phyloP scores from a whole-genome alignment of 2,797 vertebrate species.

The Pangasius sanitwongsei region DNA sequence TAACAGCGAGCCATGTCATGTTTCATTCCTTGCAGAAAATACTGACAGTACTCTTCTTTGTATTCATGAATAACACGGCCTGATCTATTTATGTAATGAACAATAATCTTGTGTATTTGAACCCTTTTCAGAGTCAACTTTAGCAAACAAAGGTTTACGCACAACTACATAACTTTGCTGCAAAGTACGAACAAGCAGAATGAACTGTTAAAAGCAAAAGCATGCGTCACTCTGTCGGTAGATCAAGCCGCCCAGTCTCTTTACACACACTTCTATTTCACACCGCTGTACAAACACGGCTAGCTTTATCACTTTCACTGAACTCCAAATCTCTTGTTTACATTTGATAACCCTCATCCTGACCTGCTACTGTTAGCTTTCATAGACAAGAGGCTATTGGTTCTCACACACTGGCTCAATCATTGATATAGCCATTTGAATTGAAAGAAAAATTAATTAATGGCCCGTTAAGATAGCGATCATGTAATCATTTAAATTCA shows the following conservation, averaged over 20 bases:
- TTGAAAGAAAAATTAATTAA: conserved; percentile 24
- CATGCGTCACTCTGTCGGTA: background rate
- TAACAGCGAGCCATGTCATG: background rate
- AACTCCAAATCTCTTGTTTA: conserved; percentile 69
- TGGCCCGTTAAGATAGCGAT: background rate
- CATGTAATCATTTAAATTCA: background rate
- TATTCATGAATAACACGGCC: background rate
- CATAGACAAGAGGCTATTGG: conserved; percentile 33
- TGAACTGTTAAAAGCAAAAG: conserved; percentile 1
- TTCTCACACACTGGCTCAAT: conserved; percentile 43
- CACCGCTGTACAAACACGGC: conserved; percentile 73
- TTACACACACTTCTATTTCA: conserved; percentile 63
- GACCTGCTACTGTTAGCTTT: conserved; percentile 53
- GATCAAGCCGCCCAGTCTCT: background rate
- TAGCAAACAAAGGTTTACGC: background rate
- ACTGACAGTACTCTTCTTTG: background rate
- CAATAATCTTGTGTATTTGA: background rate
- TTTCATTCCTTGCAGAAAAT: background rate
- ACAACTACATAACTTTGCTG: background rate
- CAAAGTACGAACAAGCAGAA: background rate
- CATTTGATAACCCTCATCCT: conserved; percentile 72
- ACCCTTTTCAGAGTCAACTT: background rate
- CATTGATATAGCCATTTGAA: conserved; percentile 1
- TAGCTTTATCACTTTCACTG: conserved; percentile 74
- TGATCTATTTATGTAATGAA: background rate